Evolutionary conservation across 2,113 vertebrate genomes (phyloP).

Genomic region (Engraulis encrasicolus): DNA sequence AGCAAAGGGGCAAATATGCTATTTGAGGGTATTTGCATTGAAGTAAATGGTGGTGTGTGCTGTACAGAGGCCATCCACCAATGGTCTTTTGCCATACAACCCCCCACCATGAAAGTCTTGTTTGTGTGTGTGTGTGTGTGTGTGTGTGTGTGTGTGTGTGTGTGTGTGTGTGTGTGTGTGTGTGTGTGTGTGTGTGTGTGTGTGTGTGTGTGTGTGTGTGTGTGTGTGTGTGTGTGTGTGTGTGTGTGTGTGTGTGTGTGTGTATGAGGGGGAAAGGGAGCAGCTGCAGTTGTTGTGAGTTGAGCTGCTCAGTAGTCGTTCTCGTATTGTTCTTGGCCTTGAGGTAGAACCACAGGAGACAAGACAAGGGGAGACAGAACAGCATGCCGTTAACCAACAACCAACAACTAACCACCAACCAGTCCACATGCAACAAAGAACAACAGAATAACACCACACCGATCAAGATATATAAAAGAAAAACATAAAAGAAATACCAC

Average conservation of each 20-base stretch:
- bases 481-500: neutral
- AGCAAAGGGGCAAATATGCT: neutral
- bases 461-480: neutral
- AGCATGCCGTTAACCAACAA: slow-evolving; percentile 58
- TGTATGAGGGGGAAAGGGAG: slow-evolving; percentile 38
- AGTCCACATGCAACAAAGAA: slow-evolving; percentile 23
- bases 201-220: neutral
- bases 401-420: slow-evolving; percentile 54
- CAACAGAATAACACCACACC: neutral
- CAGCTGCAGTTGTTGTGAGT: slow-evolving; percentile 46
- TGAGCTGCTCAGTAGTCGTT: slow-evolving; percentile 80
- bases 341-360: slow-evolving; percentile 51
- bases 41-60: neutral
- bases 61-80: neutral
- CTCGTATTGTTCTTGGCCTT: slow-evolving; percentile 77
- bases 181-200: neutral
- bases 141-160: neutral
- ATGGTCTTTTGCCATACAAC: neutral
- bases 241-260: slow-evolving; percentile 33
- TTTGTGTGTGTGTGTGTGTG: neutral
- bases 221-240: slow-evolving; percentile 13
- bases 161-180: neutral
- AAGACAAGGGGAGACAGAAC: slow-evolving; percentile 53
- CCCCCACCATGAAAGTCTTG: neutral
- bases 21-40: neutral